These are phyloP conservation scores for Cuniculus paca DNA, from an alignment of 2,797 vertebrate species.

Conservation along the genomic window DNA sequence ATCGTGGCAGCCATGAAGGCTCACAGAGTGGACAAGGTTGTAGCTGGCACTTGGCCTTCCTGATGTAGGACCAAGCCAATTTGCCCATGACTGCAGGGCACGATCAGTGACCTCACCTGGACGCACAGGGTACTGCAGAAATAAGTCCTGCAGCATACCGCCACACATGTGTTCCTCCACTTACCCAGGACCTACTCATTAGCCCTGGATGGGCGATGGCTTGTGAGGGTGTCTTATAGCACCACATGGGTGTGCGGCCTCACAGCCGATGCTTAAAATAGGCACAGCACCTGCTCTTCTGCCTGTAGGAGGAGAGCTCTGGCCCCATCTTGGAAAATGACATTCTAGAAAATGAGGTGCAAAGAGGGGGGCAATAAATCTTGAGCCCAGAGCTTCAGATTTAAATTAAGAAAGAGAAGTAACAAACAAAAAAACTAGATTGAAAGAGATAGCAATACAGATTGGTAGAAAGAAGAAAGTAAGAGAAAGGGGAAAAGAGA, in stretches of 20 bases:
- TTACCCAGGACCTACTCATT: conserved; percentile 89
- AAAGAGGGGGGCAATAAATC: conserved; percentile 54
- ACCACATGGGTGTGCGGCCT: conserved; percentile 93
- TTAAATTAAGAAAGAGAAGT: neutral
- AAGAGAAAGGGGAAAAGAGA: neutral
- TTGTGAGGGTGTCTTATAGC: conserved; percentile 91
- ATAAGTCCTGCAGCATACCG: neutral
- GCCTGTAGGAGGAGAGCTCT: conserved; percentile 86
- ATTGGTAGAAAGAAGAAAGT: neutral
- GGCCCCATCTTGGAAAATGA: neutral
- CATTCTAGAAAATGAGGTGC: neutral
- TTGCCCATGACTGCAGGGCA: neutral
- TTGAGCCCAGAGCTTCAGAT: conserved; percentile 39
- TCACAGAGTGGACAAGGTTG: neutral
- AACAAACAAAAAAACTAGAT: neutral
- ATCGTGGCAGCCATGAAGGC: too few relatives aligned
- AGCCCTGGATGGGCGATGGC: conserved; percentile 86
- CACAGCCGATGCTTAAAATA: conserved; percentile 90
- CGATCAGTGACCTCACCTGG: neutral
- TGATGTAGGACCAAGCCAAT: too few relatives aligned
- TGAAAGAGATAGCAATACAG: neutral
- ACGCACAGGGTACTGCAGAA: neutral
- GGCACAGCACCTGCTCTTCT: conserved; percentile 91
- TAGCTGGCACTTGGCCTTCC: neutral
- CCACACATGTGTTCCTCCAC: conserved; percentile 88